Evolutionary conservation across 1,140 invertebrate species (phyloP), one percentile per base, ranked within the genome.

Genomic region (Zaprionus gabonicus): DNA sequence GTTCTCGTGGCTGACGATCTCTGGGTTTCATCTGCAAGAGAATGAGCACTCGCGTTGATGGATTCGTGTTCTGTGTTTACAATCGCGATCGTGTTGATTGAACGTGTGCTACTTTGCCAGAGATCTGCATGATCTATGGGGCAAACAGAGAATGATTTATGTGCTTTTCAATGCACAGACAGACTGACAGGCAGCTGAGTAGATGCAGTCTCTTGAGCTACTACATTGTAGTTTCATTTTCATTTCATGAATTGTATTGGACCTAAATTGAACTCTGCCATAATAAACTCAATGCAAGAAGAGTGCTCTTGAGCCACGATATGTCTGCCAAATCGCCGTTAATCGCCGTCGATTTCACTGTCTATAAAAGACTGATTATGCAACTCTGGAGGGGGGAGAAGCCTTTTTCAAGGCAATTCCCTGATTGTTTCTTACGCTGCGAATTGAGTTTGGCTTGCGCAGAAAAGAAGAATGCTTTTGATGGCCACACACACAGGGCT

Each of bases 401-500:
- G 6, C 7, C 1, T 7, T 17, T 2, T 31, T 34, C 31, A 34
- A n/a, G n/a, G 41, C n/a, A 4, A 46, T 17, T 9, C 41, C 2
- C 7, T n/a, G n/a, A 17, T 17, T 17, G 7, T 17, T n/a, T 44
- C 41, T 44, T 44, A 9, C 41, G 46, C 9, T 13, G 46, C 20
- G 46, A 51, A 51, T 51, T 51, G 20, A 5, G 41, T 46, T 62
- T 62, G 25, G 25, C 38, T 41, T 46, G 38, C 23, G 17, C 44
- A 44, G 38, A 17, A 28, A n/a, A 13, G 15, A 10, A 15, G 38
- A 44, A 38, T 38, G 25, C n/a, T 46, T 28, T 27, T 6, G 41
- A 46, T 53, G 31, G 62, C 17, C 46, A 64, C 10, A 75, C 49
- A 55, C 34, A 53, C n/a, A 15, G 9, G 17, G 36, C 17, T 6